Base-by-base conservation (phyloP, 2,888 invertebrate species). In the Drosophila tanythrix region DNA sequence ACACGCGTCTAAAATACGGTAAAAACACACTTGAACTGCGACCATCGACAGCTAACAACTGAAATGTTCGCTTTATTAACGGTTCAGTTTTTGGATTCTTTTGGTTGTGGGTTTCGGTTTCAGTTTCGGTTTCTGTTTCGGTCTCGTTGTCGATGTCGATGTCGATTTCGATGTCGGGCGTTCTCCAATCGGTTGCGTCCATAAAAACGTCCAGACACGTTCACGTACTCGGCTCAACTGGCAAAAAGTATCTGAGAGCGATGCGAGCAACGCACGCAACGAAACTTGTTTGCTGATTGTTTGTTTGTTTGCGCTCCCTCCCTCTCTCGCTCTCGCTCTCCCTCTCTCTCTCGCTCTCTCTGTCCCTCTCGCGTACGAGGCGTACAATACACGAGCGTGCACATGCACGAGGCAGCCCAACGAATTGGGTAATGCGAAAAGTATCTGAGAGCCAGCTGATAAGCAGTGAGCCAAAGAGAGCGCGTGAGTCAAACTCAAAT, bases 151-250 rank as follows among this genome's bases (percentile, higher is more conserved):
- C 31, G 61, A 40, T 48, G 52, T 57, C 52, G 38, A 27, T 55
- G 59, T 15, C 36, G 38, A 21, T 56, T 13, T 60, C 18, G 43
- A 18, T 66, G 35, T 62, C 27, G 67, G 50, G 31, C 33, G 29
- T 18, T 56, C 66, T 52, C 60, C 62, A 60, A 38, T 63, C 63
- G 81, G 25, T 65, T 66, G 25, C 46, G 70, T 66, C 57, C 65
- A 81, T 69, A 73, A 69, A 66, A 79, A 68, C 79, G 81, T 88
- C 86, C 79, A 78, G 62, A 79, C 83, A 76, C 79, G 78, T 83
- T 81, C 78, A 87, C 87, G 84, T 81, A 81, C 82, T 83, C 90
- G 83, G 81, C 79, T 85, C 89, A 87, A 89, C 85, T 89, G 89
- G 73, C 83, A 77, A 79, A 79, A 79, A 79, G 71, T 79, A 72